phyloP scores from a whole-genome alignment of 2,888 invertebrate genomes.

The Andrena bucephala region DNA sequence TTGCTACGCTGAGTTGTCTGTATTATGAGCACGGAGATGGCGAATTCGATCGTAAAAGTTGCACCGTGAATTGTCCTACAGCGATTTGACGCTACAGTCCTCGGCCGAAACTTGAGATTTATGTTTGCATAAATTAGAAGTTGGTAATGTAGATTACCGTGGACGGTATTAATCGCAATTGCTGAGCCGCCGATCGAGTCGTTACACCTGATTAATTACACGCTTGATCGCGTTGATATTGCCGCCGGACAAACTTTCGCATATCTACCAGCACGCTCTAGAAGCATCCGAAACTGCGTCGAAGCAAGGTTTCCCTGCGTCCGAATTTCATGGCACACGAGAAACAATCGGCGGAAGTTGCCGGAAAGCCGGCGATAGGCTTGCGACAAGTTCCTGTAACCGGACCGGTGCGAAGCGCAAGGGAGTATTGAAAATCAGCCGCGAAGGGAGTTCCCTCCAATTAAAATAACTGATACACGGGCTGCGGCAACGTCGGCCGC shows the following conservation, averaged over 20 bases:
- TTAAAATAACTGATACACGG: conserved; percentile 53
- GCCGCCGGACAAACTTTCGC: background rate
- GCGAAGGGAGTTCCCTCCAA: conserved; percentile 24
- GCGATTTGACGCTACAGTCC: conserved; percentile 22
- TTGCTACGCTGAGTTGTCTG: background rate
- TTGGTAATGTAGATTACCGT: conserved; percentile 21
- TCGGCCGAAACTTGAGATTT: conserved; percentile 33
- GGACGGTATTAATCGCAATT: conserved; percentile 4
- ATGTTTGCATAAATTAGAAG: conserved; percentile 52
- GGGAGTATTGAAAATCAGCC: background rate
- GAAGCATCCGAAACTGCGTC: background rate
- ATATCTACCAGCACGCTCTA: background rate
- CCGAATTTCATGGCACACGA: background rate
- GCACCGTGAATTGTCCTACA: conserved; percentile 19
- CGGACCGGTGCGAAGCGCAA: background rate
- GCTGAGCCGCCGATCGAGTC: background rate
- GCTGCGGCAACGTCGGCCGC: conserved; percentile 32
- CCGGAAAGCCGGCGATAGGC: background rate
- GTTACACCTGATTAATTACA: background rate
- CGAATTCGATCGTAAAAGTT: conserved; percentile 38
- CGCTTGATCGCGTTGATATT: background rate
- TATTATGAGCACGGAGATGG: conserved; percentile 12
- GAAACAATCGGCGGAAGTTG: background rate
- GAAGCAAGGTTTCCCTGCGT: background rate
- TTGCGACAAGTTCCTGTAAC: background rate